Evolutionary conservation across 2,888 invertebrate species (phyloP).

Genomic region (Ditula angustiorana): DNA sequence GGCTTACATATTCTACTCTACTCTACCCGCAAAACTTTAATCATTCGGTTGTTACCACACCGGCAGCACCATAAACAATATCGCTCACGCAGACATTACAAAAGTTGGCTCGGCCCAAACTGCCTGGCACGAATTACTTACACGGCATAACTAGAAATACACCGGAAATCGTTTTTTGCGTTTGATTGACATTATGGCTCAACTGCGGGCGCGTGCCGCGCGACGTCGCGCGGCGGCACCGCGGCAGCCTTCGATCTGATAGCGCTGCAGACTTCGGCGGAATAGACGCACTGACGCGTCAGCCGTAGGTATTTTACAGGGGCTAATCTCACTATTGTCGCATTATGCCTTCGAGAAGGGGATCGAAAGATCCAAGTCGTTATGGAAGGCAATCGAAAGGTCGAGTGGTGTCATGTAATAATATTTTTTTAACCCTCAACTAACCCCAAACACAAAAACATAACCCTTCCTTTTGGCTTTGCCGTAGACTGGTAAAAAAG

Average conservation of each 20-base stretch:
- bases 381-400: too few relatives aligned
- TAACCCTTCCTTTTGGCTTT: too few relatives aligned
- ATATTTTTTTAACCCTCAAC: too few relatives aligned
- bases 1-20: neutral
- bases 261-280: neutral
- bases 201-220: conserved; percentile 20
- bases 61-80: conserved; percentile 11
- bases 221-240: conserved; percentile 15
- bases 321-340: neutral
- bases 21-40: conserved; percentile 4
- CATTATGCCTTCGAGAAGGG: neutral
- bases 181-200: conserved; percentile 35
- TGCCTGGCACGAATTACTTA: conserved; percentile 30
- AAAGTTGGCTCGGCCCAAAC: conserved; percentile 22
- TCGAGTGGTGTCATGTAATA: too few relatives aligned
- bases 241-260: conserved; percentile 22
- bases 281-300: neutral
- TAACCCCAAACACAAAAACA: too few relatives aligned
- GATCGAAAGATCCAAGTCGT: too few relatives aligned
- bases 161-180: conserved; percentile 35
- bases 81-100: conserved; percentile 30
- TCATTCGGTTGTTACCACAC: conserved; percentile 16
- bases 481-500: too few relatives aligned
- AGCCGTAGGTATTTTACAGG: neutral
- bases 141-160: conserved; percentile 10